These are phyloP conservation scores for Tetramorium simillimum DNA, from an alignment of 1,140 invertebrate species.

Conservation along the genomic window DNA sequence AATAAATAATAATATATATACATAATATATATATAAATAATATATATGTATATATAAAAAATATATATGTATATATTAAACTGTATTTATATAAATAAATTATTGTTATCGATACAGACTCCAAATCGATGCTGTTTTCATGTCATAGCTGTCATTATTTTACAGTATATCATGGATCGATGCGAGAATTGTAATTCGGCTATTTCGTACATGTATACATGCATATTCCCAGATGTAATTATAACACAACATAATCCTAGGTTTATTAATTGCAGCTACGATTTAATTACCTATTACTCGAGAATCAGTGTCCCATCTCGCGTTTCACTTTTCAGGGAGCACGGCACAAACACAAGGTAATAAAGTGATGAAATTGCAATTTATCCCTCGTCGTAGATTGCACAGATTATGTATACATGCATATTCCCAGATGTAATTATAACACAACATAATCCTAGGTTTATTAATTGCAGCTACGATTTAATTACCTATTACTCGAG, in stretches of 20 bases:
- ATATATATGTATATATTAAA: conserved; percentile 54
- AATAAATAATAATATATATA: not conserved
- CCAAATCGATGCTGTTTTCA: conserved; percentile 8
- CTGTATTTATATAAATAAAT: conserved; percentile 79
- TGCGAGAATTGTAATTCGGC: not conserved
- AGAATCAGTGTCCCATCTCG: not conserved
- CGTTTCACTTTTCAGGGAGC: not conserved
- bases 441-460: not conserved
- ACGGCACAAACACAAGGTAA: not conserved
- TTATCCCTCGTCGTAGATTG: conserved; percentile 13
- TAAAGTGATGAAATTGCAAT: conserved; percentile 30
- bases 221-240: not conserved
- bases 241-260: not conserved
- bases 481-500: conserved; percentile 13
- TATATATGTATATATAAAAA: conserved; percentile 14
- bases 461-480: not conserved
- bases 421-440: no score
- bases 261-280: not conserved
- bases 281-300: conserved; percentile 17
- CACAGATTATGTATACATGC: conserved; percentile 12
- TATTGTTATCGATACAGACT: conserved; percentile 69
- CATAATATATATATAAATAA: conserved; percentile 33
- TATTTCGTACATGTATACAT: not conserved
- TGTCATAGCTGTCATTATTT: not conserved
- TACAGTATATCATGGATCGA: not conserved